Evolutionary conservation across 2,113 vertebrate species (phyloP).

Genomic region (Theristicus caerulescens): DNA sequence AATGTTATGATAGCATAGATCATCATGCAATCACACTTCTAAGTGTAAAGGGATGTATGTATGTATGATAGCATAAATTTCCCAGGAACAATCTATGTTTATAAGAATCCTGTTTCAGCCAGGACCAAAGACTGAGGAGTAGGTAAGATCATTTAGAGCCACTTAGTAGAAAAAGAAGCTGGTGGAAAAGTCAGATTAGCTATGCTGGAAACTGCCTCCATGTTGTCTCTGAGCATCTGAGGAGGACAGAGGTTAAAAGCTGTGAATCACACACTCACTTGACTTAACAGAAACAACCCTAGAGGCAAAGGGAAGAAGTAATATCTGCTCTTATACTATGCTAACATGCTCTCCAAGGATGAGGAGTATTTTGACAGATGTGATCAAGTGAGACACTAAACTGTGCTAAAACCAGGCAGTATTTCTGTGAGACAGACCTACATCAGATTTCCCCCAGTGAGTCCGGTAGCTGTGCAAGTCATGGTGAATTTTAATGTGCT

Average conservation of each 20-base stretch:
- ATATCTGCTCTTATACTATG: not conserved
- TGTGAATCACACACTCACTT: not conserved
- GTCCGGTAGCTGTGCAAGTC: not conserved
- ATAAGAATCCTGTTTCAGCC: not conserved
- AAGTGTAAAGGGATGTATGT: not conserved
- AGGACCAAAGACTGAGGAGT: not conserved
- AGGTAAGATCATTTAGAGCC: not conserved
- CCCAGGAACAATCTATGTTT: not conserved
- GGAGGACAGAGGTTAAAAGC: slow-evolving; percentile 5
- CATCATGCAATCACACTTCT: not conserved
- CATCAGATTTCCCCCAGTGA: not conserved
- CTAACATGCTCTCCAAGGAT: not conserved
- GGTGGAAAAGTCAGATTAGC: not conserved
- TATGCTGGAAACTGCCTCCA: not conserved
- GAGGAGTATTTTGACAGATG: not conserved
- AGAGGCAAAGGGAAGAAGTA: not conserved
- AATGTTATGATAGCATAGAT: not conserved
- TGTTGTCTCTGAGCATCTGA: not conserved
- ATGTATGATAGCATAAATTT: not conserved
- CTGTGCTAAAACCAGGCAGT: not conserved
- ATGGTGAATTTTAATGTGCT: not conserved
- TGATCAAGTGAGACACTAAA: not conserved
- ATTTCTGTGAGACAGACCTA: not conserved
- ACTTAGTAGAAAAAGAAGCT: not conserved
- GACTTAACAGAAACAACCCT: not conserved